Evolutionary conservation across 2,113 vertebrate genomes (phyloP), one percentile per base, ranked within the genome.

Genomic region (Neodontobutis hainanensis): DNA sequence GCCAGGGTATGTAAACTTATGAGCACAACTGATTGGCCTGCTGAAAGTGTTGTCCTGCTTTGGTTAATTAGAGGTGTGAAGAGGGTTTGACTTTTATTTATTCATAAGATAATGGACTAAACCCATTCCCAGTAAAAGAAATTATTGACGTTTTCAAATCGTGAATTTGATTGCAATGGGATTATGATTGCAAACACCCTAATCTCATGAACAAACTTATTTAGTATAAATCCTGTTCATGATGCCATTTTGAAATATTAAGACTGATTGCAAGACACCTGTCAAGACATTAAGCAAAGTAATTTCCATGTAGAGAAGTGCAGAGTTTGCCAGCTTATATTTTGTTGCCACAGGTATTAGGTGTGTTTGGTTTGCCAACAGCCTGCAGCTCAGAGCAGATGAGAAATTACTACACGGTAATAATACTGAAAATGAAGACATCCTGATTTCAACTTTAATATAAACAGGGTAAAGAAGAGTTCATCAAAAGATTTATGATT

Each of bases 221-320:
- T 55, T n/a, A 36, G 52, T 9, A 36, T 36, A 6, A 8, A 36
- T 35, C 8, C 34, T 36, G 32, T n/a, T 12, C 38, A 55, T 15
- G n/a, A 11, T 38, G 52, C 52, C 52, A 55, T 8, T n/a, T 36
- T 55, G n/a, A 55, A 38, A 55, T n/a, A 55, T 15, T 38, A 32
- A 55, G 12, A 55, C 11, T 14, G 52, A n/a, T 38, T 38, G n/a
- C 34, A 55, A 38, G 34, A 55, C 8, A 7, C 34, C 52, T 55
- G 52, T 55, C 52, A 55, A 36, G 36, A 55, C 14, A 55, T 55
- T 55, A 36, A 38, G 12, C 52, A 6, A 12, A 55, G 52, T 15
- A 11, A 34, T 36, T 55, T 55, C 15, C 52, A 38, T 36, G 34
- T 55, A 34, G 12, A 55, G 34, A 6, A 8, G 52, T 36, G 52